Base-by-base conservation (phyloP, 2,113 vertebrate species). In the Formicarius rufipectus region DNA sequence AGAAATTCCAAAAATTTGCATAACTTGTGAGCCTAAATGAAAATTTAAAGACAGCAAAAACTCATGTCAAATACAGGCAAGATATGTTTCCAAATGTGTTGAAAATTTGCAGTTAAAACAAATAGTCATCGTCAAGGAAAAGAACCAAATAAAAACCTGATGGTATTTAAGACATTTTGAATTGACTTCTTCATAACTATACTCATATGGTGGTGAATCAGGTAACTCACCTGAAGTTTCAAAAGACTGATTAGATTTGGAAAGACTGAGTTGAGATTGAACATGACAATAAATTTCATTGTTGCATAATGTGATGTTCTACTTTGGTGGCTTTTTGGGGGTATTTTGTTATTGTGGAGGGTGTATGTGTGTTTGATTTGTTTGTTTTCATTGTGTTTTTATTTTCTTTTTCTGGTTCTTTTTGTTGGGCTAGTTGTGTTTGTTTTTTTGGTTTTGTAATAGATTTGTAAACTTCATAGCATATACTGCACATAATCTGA, bases 191-290 rank as follows among this genome's bases (percentile, higher is more conserved):
- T 66, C 17, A 12, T 23, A 60, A 52, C 1, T 27, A 13, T n/a
- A 30, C 3, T 47, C 20, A 44, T 44, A 45, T 7, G 9, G 13
- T 55, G 28, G 17, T 49, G 35, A 67, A 59, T 1, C 6, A 49
- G 12, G 4, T 87, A 37, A 69, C 62, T 74, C 52, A 56, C 31
- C 15, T 78, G 45, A 84, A 50, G 12, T 66, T 39, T 85, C n/a
- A 82, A 90, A 78, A 2, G 28, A 31, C 2, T 0, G 0, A 27
- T 83, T 63, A 17, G 0, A 3, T 81, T 84, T 87, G 16, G 40
- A 90, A 77, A 52, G 20, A 28, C n/a, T 64, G 3, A 50, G 24
- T 12, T 66, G 40, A 84, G 45, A 44, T 4, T 44, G 21, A 69
- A 7, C 9, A 8, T 10, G 21, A 60, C 44, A 12, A 22, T 8